Percentiles rank a stretch among this genome's conserved stretches.
phyloP scores from a whole-genome alignment of 1,140 invertebrate species.

The Nasonia longicornis region DNA sequence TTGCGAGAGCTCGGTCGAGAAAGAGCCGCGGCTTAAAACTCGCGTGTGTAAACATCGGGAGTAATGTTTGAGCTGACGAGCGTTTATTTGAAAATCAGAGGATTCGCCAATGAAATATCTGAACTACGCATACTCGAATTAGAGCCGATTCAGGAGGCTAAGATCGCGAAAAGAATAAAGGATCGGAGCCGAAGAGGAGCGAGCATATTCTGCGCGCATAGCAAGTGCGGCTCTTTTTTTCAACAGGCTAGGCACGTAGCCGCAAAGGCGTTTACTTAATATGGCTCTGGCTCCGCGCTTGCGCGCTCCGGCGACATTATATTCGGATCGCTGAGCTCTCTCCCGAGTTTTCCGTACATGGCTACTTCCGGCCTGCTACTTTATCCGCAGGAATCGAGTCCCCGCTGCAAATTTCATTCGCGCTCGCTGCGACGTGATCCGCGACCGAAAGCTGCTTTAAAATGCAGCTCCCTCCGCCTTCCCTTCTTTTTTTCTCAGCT shows the following conservation, averaged over 20 bases:
- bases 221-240: constrained; percentile 37
- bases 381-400: constrained; percentile 41
- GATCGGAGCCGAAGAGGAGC: background rate
- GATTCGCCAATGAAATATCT: background rate
- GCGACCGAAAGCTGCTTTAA: constrained; percentile 37
- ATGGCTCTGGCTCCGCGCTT: constrained; percentile 27
- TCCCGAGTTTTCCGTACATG: constrained; percentile 57
- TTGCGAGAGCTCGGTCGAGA: background rate
- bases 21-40: background rate
- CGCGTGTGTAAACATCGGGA: background rate
- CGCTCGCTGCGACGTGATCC: constrained; percentile 39
- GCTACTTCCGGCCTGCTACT: constrained; percentile 55
- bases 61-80: too few species aligned
- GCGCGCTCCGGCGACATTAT: constrained; percentile 48
- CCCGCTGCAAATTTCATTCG: constrained; percentile 53
- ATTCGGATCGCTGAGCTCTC: constrained; percentile 49
- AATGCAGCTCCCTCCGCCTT: background rate
- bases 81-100: background rate
- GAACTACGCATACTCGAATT: too few species aligned
- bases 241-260: constrained; percentile 48
- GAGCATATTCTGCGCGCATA: constrained; percentile 2
- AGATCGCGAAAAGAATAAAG: constrained; percentile 11
- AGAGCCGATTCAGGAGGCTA: background rate
- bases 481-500: background rate
- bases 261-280: constrained; percentile 47